Evolutionary conservation across 2,113 vertebrate species (phyloP), one percentile per base, ranked within the genome.

Genomic region (Saguinus midas): DNA sequence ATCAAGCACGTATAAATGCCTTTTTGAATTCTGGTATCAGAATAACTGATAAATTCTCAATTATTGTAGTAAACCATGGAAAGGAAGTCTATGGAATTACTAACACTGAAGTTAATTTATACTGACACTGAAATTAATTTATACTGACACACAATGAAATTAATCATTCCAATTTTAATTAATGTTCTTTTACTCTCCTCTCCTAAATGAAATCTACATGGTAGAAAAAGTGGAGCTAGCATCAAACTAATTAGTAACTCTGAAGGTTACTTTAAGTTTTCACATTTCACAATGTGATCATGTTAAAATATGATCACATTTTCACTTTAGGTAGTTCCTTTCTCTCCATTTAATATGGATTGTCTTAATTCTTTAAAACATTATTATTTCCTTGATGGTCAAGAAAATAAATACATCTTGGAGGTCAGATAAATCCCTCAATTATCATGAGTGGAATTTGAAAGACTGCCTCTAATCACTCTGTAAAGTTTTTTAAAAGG

Each of bases 91-190:
- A 84, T 58, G 48, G 61, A 75, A 92, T 89, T 92, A 84, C 52
- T 86, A 89, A 96, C 68, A 89, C 58, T 72, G 43, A 55, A 97
- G 93, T 96, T 92, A 92, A 97, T 98, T 92, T 90, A 95, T 72
- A 82, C 87, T 97, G 92, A 97, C 87, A 86, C 12, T 92, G 87
- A 86, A 95, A 88, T 97, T 96, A 96, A 96, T 97, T 97, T 96
- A 91, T 92, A 97, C 66, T 92, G 96, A 93, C 66, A 93, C 94
- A 96, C 95, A 96, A 96, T 70, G 57, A 97, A 98, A 96, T 97
- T 90, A 97, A 96, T 97, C 95, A 95, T 92, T 94, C 81, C 90
- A 84, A 96, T 97, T 97, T 94, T 94, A 97, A 94, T 96, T 90
- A 97, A 96, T 97, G 96, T 95, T 96, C 87, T 92, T 96, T 97